A percentile compares a stretch with the other conserved stretches of the same genome.
These are phyloP conservation scores for Phyllotreta cruciferae DNA, from an alignment of 2,888 invertebrate genomes.

Conservation along the genomic window DNA sequence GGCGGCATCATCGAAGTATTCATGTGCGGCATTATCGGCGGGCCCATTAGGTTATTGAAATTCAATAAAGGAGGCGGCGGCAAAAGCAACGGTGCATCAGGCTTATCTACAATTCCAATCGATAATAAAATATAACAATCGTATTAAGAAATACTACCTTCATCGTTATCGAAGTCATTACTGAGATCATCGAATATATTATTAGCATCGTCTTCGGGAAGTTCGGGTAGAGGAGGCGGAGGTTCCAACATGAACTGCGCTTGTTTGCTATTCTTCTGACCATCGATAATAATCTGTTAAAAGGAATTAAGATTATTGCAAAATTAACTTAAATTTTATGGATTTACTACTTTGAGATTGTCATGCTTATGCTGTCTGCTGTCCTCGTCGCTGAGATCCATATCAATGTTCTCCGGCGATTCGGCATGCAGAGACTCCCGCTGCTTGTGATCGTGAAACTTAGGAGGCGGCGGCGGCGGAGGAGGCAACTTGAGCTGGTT, in stretches of 20 bases:
- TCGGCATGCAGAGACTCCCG: conserved; percentile 26
- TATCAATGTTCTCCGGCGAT: conserved; percentile 73
- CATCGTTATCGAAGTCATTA: conserved; percentile 47
- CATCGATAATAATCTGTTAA: conserved; percentile 27
- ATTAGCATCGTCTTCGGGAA: conserved; percentile 57
- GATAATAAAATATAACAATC: background rate
- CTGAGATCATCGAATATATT: conserved; percentile 55
- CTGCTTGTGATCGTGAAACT: conserved; percentile 20
- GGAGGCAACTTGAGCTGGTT: conserved; percentile 56
- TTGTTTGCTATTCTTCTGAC: conserved; percentile 9
- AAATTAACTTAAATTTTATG: background rate
- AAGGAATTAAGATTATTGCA: background rate
- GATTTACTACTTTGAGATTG: conserved; percentile 35
- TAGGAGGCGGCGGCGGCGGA: conserved; percentile 64
- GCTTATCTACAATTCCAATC: conserved; percentile 6
- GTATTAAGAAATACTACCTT: background rate
- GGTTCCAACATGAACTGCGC: conserved; percentile 42
- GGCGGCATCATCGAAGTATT: conserved; percentile 33
- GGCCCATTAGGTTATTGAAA: conserved; percentile 38
- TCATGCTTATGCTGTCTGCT: conserved; percentile 31
- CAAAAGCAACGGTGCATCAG: conserved; percentile 30
- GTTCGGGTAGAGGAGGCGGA: conserved; percentile 58
- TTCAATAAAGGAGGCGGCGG: conserved; percentile 38
- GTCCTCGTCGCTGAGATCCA: conserved; percentile 86
- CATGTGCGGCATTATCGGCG: conserved; percentile 34